A percentile compares a stretch with the other conserved stretches of the same genome.
Evolutionary conservation across 2,113 vertebrate genomes (phyloP).

Genomic region (Rhinopomastus cyanomelas): DNA sequence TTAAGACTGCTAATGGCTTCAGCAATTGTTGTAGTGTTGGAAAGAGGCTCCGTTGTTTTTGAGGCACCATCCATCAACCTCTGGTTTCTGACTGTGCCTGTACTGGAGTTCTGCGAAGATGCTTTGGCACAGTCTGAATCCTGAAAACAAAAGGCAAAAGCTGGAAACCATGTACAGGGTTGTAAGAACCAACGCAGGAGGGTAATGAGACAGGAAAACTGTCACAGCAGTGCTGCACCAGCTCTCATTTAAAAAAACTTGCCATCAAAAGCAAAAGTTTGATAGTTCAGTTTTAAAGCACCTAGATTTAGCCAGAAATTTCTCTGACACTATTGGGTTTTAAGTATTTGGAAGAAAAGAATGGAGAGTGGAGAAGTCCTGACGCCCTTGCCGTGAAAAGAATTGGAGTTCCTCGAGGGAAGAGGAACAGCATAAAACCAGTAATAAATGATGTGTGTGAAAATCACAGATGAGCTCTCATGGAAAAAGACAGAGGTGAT

Average conservation of each 20-base stretch:
- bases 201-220: neutral
- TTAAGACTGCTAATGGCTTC: constrained; percentile 82
- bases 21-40: constrained; percentile 34
- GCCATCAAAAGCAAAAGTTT: neutral
- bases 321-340: neutral
- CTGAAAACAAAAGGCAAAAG: constrained; percentile 46
- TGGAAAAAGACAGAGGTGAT: neutral
- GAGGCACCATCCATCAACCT: neutral
- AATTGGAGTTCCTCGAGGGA: constrained; percentile 3
- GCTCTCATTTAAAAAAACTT: neutral
- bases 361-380: neutral
- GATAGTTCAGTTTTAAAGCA: neutral
- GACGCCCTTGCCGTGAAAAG: neutral
- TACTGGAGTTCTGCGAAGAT: constrained; percentile 47
- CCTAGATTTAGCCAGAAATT: neutral
- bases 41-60: neutral
- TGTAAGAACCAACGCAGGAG: neutral
- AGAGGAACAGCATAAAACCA: neutral
- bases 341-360: neutral
- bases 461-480: neutral
- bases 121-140: constrained; percentile 43
- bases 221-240: neutral
- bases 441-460: neutral
- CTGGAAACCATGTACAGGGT: neutral
- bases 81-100: neutral